phyloP scores from a whole-genome alignment of 2,113 vertebrate genomes.

The Pithys albifrons region DNA sequence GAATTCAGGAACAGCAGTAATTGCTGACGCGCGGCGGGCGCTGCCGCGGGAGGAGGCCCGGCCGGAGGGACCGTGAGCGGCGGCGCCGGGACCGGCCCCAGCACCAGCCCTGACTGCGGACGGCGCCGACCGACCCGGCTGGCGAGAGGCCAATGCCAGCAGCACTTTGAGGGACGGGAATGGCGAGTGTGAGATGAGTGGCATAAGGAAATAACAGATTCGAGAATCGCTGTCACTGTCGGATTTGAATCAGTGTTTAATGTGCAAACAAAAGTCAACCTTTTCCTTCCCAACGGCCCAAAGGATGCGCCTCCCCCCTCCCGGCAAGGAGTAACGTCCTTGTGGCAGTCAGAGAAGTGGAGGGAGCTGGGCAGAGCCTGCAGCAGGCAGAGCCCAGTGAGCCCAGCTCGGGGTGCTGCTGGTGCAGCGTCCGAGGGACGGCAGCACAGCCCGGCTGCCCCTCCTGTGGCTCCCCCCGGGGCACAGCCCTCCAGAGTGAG shows the following conservation, averaged over 20 bases:
- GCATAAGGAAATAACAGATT: slow-evolving; percentile 55
- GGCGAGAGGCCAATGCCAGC: slow-evolving; percentile 50
- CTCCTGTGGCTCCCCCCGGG: not conserved
- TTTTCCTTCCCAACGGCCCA: slow-evolving; percentile 54
- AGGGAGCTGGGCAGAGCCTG: slow-evolving; percentile 32
- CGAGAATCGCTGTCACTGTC: slow-evolving; percentile 53
- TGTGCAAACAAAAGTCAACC: slow-evolving; percentile 51
- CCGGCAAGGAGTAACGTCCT: slow-evolving; percentile 32
- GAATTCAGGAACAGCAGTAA: slow-evolving; percentile 99
- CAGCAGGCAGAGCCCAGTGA: slow-evolving; percentile 17
- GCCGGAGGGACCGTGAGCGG: slow-evolving; percentile 61
- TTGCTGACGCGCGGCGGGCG: slow-evolving; percentile 81
- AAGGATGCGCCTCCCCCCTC: slow-evolving; percentile 51
- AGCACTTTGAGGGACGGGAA: slow-evolving; percentile 56
- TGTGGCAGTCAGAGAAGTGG: not conserved
- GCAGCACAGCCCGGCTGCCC: not conserved
- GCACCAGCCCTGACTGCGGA: slow-evolving; percentile 59
- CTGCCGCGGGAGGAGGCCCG: slow-evolving; percentile 59
- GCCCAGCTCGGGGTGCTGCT: not conserved
- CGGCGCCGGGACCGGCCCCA: slow-evolving; percentile 51
- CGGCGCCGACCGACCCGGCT: slow-evolving; percentile 63
- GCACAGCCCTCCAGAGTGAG: slow-evolving; percentile 16
- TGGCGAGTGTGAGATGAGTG: slow-evolving; percentile 68
- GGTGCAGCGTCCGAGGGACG: not conserved
- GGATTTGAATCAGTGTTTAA: slow-evolving; percentile 64